Base-by-base conservation (phyloP, 2,113 vertebrate species). In the Erythrolamprus reginae region DNA sequence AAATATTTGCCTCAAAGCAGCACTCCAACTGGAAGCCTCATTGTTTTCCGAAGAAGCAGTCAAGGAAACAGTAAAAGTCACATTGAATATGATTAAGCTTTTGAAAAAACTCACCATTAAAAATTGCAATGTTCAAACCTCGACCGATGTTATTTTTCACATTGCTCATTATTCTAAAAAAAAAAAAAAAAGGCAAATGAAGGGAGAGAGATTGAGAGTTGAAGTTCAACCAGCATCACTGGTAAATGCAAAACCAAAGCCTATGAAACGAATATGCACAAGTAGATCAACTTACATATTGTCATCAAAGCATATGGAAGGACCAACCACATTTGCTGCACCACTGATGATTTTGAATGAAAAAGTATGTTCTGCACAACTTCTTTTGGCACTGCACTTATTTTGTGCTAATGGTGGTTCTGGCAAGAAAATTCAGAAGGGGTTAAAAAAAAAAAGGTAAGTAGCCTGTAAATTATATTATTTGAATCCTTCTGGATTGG, bases 301-400 rank as follows among this genome's bases (percentile, higher is more conserved):
- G 38, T 96, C 96, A 0, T 99, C 92, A 5, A 99, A 98, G 94
- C 98, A 99, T 90, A 99, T 97, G 13, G 93, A 97, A 56, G 98
- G 98, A n/a, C 98, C 98, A 10, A 99, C 96, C 23, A 98, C 94
- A 0, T 98, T 96, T 56, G 98, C 98, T 0, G 97, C 97, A 0
- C 98, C 98, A 0, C 98, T 99, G 86, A 21, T 55, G 88, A 99
- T 94, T 87, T 90, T 96, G 84, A 99, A 97, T 0, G 98, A 93
- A 56, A 98, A 99, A 85, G 95, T 89, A 47, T 97, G 65, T 0
- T 21, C 0, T 0, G 97, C 94, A 52, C 98, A 99, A 38, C 55
- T 77, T 93, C 86, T 96, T 61, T 92, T 91, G 84, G 97, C 97
- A 48, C 91, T 86, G 6, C 98, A 99, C 86, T 97, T 97, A 90